phyloP scores from a whole-genome alignment of 2,113 vertebrate genomes.

The Merops nubicus region DNA sequence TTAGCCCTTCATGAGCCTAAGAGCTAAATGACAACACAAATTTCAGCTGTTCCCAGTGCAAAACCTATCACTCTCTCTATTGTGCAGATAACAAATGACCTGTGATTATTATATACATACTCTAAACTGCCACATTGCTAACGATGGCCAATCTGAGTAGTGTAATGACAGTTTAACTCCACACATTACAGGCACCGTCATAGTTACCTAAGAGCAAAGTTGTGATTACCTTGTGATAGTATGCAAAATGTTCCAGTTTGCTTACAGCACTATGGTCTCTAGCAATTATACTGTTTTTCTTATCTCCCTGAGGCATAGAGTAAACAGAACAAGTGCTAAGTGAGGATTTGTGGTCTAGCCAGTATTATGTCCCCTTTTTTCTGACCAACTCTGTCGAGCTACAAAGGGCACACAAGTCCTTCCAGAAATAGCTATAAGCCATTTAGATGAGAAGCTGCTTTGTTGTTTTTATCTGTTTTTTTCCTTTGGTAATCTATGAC shows the following conservation, averaged over 20 bases:
- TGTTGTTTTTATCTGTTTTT: neutral
- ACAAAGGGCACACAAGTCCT: neutral
- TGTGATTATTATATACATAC: neutral
- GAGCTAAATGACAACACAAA: neutral
- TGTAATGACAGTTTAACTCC: neutral
- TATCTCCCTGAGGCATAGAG: neutral
- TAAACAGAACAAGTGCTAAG: neutral
- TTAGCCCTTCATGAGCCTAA: neutral
- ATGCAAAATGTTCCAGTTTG: neutral
- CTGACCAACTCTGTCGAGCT: neutral
- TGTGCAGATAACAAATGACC: neutral
- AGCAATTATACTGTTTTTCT: neutral
- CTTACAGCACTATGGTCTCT: neutral
- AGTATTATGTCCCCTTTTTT: neutral
- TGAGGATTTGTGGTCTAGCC: neutral
- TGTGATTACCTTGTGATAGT: neutral
- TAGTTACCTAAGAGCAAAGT: neutral
- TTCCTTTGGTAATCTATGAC: neutral
- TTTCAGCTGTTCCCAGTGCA: neutral
- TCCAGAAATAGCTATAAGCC: neutral
- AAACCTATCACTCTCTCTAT: neutral
- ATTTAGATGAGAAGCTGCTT: neutral
- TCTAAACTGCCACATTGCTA: neutral
- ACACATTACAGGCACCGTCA: neutral
- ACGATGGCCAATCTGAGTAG: neutral